phyloP scores from a whole-genome alignment of 2,113 vertebrate species.

The Ailurus styani region DNA sequence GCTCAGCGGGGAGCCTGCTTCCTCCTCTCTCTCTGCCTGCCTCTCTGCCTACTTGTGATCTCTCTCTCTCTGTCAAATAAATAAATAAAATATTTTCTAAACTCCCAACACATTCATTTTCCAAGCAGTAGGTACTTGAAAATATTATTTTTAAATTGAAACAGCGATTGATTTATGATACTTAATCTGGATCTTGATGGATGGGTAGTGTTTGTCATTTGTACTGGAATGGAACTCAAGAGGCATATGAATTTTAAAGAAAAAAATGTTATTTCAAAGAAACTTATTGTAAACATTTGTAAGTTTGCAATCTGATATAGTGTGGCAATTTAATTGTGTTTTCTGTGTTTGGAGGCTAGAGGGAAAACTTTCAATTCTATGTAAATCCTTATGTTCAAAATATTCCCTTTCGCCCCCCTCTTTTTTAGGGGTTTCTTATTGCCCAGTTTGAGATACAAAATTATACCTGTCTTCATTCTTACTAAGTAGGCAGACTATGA shows the following conservation, averaged over 20 bases:
- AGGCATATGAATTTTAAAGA: not conserved
- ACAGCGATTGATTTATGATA: not conserved
- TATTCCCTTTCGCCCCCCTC: not conserved
- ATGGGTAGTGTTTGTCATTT: not conserved
- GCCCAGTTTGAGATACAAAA: not conserved
- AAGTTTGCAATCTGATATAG: not conserved
- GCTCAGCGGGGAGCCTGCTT: too few species aligned
- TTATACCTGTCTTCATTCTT: not conserved
- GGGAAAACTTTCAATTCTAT: not conserved
- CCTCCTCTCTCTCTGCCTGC: too few species aligned
- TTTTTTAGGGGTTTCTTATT: not conserved
- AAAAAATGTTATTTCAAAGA: conserved; percentile 5
- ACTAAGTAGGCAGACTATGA: not conserved
- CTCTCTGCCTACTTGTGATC: too few species aligned
- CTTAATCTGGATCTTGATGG: not conserved
- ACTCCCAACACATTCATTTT: not conserved
- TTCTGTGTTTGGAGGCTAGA: not conserved
- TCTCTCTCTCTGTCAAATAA: too few species aligned
- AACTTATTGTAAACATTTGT: not conserved
- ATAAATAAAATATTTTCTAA: too few species aligned
- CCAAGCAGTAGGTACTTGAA: not conserved
- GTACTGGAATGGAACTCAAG: not conserved
- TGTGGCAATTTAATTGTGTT: not conserved
- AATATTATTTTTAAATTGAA: not conserved
- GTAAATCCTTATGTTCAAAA: not conserved